Evolutionary conservation across 2,797 vertebrate species (phyloP), one percentile per base, ranked within the genome.

Genomic region (Valencia hispanica): DNA sequence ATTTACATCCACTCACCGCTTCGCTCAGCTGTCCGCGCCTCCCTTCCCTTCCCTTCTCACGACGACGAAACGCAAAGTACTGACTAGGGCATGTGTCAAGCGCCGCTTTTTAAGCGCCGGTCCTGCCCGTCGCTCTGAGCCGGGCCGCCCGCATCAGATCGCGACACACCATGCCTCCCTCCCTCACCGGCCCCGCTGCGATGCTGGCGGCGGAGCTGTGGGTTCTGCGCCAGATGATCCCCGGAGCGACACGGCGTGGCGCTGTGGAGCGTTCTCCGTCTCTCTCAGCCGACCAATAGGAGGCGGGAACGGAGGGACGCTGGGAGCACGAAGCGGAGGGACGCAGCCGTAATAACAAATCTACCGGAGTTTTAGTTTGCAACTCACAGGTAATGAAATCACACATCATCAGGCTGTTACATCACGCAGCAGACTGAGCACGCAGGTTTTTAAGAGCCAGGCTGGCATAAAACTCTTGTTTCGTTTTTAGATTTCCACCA

Each of bases 1-100:
- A 90, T 87, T 91, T 89, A 86, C 89, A 91, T 92, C 77, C 81
- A 93, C 92, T 94, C 88, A 92, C 89, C 90, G 81, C 86, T 77
- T 81, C 71, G 75, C 71, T 87, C 87, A 84, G 87, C 80, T 90
- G 47, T 84, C 79, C 74, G 81, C 72, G 77, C 81, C 81, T 87
- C 87, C 78, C 17, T 69, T 69, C 53, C 75, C 85, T 63, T 36
- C 30, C 30, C 34, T 63, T 75, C 84, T 81, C 78, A 55, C 75
- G 84, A 86, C 88, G 83, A 86, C 84, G 17, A 43, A 53, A 22
- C 76, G 41, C 78, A 79, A 76, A 59, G 47, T 59, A 78, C 73
- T 79, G 81, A 80, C 84, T 79, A 78, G 77, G 59, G 68, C 75
- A 79, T 78, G 84, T 72, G 86, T 87, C 85, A 51, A 87, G 86